Base-by-base conservation (phyloP, 2,888 invertebrate genomes). In the Abrostola tripartita region DNA sequence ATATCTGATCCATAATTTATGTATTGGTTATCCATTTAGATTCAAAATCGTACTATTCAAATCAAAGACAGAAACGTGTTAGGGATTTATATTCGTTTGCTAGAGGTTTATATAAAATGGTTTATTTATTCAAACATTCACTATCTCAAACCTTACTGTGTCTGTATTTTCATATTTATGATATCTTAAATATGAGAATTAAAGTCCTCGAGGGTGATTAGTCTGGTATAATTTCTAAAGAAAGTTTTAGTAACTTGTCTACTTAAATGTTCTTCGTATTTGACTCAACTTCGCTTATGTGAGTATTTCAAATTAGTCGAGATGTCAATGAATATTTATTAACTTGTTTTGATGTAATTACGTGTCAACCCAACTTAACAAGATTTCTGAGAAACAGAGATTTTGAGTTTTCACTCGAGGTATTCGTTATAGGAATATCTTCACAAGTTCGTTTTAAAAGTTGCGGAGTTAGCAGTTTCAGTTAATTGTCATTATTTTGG, bases 281-380 rank as follows among this genome's bases (percentile, higher is more conserved):
- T 67, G 58, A 56, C 47, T 78, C 58, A 55, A 54, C 58, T 50
- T 74, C 42, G 24, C 63, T 52, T 71, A 62, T 78, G 50, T 59
- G 62, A 66, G 64, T 65, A 62, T 64, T 78, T 68, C 50, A 68
- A 71, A 71, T 78, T 71, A 68, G 62, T 14, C 49, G 42, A 52
- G 38, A 71, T 68, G 61, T 67, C 61, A 62, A 66, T 60, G 60
- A 78, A 81, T 78, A 68, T 81, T 71, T 68, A 74, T 56, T 52
- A 71, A 68, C 38, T 56, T 64, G 54, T 63, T 63, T 58, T 70
- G 51, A 73, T 68, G 61, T 58, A 72, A 72, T 69, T 72, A 67
- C 54, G 41, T 47, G 52, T 61, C 37, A 37, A 60, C 61, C 51
- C 59, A 70, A 64, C 38, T 69, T 50, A 14, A 38, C 36, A 61